Percentiles rank a stretch among this genome's conserved stretches.
Conservation (phyloP, 2,888 invertebrate genomes). For the Bibio marci region DNA sequence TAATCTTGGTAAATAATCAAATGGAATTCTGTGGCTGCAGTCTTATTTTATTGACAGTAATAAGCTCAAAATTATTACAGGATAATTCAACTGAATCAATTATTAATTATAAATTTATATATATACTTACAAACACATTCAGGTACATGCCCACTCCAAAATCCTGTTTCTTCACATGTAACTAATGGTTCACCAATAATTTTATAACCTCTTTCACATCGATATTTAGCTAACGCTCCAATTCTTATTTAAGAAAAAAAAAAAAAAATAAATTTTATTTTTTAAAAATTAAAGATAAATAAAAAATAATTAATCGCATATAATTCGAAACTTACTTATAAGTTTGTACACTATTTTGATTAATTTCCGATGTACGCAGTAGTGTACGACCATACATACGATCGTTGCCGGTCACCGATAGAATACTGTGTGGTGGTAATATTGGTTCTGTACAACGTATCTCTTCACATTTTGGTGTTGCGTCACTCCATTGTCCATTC, state of each 20-base stretch:
- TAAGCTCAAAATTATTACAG: no score
- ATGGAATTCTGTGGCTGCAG: no score
- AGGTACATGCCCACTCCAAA: slow-evolving; percentile 71
- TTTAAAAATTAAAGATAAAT: neutral
- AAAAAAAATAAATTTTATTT: neutral
- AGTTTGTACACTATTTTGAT: slow-evolving; percentile 48
- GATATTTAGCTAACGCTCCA: slow-evolving; percentile 70
- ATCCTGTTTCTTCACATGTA: slow-evolving; percentile 70
- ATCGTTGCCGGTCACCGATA: slow-evolving; percentile 82
- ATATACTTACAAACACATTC: slow-evolving; percentile 61
- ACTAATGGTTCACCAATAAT: slow-evolving; percentile 70
- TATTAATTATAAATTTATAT: no score
- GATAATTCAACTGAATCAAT: no score
- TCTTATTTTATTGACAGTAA: no score
- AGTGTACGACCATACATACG: slow-evolving; percentile 73
- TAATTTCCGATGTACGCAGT: slow-evolving; percentile 53
- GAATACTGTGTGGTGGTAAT: slow-evolving; percentile 66
- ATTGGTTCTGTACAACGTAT: slow-evolving; percentile 74
- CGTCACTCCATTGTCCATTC: slow-evolving; percentile 67
- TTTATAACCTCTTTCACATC: slow-evolving; percentile 80
- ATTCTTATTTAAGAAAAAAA: slow-evolving; percentile 30
- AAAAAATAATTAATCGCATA: neutral
- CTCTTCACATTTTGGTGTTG: slow-evolving; percentile 77
- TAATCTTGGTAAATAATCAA: no score
- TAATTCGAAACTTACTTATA: slow-evolving; percentile 38